Evolutionary conservation across 2,797 vertebrate genomes (phyloP).

Genomic region (Phrynocephalus forsythii): DNA sequence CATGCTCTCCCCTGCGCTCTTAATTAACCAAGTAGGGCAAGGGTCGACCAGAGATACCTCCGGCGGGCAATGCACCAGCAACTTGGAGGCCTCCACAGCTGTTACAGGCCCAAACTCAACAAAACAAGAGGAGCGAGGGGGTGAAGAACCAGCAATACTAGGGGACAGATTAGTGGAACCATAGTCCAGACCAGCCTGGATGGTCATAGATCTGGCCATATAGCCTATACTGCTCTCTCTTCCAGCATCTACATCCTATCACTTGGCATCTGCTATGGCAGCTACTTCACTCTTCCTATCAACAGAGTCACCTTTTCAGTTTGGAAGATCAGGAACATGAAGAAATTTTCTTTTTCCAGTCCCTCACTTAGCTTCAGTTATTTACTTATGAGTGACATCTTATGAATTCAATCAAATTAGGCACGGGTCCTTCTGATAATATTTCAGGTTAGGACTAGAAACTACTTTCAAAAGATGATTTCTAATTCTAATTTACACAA

Average conservation of each 20-base stretch:
- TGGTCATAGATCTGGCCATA: background rate
- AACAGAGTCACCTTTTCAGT: background rate
- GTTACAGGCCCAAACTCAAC: no score
- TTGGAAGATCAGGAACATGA: background rate
- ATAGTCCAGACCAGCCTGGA: no score
- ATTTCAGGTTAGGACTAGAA: background rate
- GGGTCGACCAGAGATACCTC: no score
- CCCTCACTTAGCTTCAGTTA: background rate
- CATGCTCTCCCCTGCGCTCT: no score
- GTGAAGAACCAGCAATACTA: no score
- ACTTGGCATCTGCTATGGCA: background rate
- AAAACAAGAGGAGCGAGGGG: no score
- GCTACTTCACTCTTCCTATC: background rate
- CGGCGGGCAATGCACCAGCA: no score
- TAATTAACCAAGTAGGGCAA: no score
- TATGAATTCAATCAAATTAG: background rate
- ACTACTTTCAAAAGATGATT: background rate
- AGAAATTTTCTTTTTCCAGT: background rate
- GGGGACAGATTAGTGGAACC: no score
- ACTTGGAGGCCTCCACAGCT: no score
- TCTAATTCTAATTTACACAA: background rate
- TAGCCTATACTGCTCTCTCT: background rate
- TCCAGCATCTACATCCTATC: background rate
- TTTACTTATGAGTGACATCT: background rate
- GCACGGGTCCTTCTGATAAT: background rate